Percentiles rank a stretch among this genome's conserved stretches.
phyloP scores from a whole-genome alignment of 2,888 invertebrate species.

The Sminthurinus aureus region DNA sequence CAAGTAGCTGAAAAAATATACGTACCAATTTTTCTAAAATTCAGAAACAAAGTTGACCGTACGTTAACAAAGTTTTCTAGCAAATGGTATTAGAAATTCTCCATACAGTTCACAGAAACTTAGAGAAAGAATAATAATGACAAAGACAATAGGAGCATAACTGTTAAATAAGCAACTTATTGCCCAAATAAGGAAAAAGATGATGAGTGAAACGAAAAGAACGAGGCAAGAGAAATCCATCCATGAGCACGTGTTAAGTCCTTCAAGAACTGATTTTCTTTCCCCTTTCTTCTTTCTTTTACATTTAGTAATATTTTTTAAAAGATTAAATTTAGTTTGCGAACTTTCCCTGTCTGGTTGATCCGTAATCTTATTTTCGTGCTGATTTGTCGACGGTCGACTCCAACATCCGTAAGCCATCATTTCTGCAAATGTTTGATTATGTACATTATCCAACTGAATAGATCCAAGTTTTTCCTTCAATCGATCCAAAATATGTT shows the following conservation, averaged over 20 bases:
- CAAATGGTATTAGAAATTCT: not conserved
- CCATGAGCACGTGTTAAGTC: conserved; percentile 25
- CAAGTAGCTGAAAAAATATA: no score
- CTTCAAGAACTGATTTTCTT: conserved; percentile 2
- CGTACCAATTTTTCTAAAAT: no score
- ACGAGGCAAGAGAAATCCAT: conserved; percentile 19
- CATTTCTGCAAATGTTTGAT: conserved; percentile 1
- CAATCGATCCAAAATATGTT: not conserved
- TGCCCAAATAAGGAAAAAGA: not conserved
- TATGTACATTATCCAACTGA: not conserved
- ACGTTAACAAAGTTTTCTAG: no score
- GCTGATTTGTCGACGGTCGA: not conserved
- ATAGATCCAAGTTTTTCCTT: not conserved
- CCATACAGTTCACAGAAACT: conserved; percentile 10
- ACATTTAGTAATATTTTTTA: no score
- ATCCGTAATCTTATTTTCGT: not conserved
- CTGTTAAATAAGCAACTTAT: not conserved
- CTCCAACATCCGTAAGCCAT: not conserved
- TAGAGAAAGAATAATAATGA: not conserved
- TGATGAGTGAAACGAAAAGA: not conserved
- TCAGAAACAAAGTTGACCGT: no score
- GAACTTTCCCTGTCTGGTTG: no score
- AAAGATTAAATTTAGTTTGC: no score
- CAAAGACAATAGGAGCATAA: conserved; percentile 7
- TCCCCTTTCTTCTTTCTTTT: not conserved